Base-by-base conservation (phyloP, 2,797 vertebrate genomes). In the Microchirus variegatus region DNA sequence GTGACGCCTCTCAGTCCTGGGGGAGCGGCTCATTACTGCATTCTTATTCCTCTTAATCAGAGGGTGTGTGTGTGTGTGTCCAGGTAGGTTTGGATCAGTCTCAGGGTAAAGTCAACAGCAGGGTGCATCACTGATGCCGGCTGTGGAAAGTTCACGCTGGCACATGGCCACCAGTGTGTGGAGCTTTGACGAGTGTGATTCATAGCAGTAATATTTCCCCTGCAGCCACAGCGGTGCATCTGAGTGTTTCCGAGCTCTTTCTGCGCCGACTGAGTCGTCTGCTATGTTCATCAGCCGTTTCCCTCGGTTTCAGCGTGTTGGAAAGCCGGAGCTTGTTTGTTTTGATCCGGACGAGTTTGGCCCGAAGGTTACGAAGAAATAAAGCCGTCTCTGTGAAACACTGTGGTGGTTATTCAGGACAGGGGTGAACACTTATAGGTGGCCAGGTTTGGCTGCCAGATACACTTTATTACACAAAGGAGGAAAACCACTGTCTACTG, bases 11-110 rank as follows among this genome's bases (percentile, higher is more conserved):
- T 42, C n/a, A 53, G 54, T 71, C 63, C 26, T 46, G 84, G 89
- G 85, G 79, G 85, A 31, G 31, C 77, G 83, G 81, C 78, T 60
- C 49, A 19, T 22, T 13, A 1, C 45, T 46, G 52, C 77, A 83
- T 91, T 86, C 78, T 69, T 88, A 19, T 65, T 18, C 51, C 74
- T 80, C 75, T 62, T 59, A 81, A 70, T 74, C 60, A 79, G 60
- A 59, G 82, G 76, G 84, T 66, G 87, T 85, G 89, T 84, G 44
- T 65, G 87, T 86, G 90, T 84, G 81, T 87, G 83, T 86, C 86
- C 84, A 87, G 73, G 80, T 88, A 83, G 69, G 45, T 76, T 59
- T 19, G 51, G 43, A 59, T 55, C 77, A 65, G 76, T 77, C 73
- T 43, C 58, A 40, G 62, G 60, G 45, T 43, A 48, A 48, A 68